Evolutionary conservation across 2,113 vertebrate genomes (phyloP), one percentile per base, ranked within the genome.

Genomic region (Craseonycteris thonglongyai): DNA sequence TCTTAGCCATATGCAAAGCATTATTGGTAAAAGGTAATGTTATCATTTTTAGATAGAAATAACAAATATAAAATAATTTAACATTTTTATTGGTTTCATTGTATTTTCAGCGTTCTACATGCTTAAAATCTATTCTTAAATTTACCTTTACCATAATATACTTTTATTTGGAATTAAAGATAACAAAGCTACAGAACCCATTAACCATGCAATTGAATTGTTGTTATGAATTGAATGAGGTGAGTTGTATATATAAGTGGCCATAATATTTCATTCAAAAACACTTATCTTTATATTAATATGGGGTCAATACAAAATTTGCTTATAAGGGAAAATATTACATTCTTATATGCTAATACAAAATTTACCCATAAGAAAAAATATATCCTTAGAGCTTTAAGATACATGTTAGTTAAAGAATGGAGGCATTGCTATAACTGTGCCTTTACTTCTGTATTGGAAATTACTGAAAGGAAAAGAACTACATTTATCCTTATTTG

Each of bases 141-240:
- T 81, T 75, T 19, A 40, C 19, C 10, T 45, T 83, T 94, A 75
- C 9, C 68, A 11, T 88, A 49, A 58, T 63, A 49, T 28, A 78
- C 59, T 69, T 90, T 74, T 90, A 68, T 89, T 82, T 93, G 69
- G 26, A 83, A 86, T 85, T 78, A 74, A 59, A 88, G n/a, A 16
- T 84, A 88, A 15, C 74, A 45, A 30, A 35, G 59, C 72, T 51
- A 9, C 3, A n/a, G 72, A 88, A 49, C 26, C 30, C 54, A 56
- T 68, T 89, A 75, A 40, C 10, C 13, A 4, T 49, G 6, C 33
- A 91, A 28, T 54, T 84, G 58, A 78, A 33, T 22, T 30, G 33
- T 78, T 47, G 35, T 76, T 90, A 80, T 47, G 59, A 65, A 58
- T n/a, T 72, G n/a, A 72, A n/a, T 74, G 63, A 89, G 38, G 0